A percentile compares a stretch with the other conserved stretches of the same genome.
Evolutionary conservation across 2,113 vertebrate species (phyloP).

Genomic region (Bucco capensis): DNA sequence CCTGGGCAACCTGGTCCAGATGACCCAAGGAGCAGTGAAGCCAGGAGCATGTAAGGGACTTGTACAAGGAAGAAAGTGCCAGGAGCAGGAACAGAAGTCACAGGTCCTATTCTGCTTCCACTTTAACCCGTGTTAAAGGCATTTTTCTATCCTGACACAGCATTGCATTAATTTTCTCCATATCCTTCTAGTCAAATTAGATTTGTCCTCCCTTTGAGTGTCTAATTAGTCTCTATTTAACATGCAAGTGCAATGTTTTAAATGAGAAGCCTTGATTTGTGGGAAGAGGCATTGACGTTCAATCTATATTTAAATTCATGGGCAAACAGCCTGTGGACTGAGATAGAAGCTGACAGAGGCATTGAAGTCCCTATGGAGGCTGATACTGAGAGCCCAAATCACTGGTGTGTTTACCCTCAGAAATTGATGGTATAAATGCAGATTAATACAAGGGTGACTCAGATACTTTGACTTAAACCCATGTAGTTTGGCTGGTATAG

Average conservation of each 20-base stretch:
- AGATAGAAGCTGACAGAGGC: not conserved
- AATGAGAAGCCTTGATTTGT: conserved; percentile 34
- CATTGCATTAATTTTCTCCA: conserved; percentile 1
- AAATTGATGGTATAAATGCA: not conserved
- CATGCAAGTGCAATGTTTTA: conserved; percentile 27
- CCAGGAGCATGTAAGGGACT: not conserved
- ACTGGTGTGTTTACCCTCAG: not conserved
- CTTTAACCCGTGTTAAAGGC: not conserved
- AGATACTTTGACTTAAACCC: not conserved
- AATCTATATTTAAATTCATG: not conserved
- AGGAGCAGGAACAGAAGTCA: not conserved
- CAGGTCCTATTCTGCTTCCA: not conserved
- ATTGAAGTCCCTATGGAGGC: not conserved
- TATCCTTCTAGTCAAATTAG: conserved; percentile 9
- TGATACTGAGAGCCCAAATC: not conserved
- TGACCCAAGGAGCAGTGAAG: not conserved
- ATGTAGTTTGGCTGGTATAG: not conserved
- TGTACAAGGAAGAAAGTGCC: not conserved
- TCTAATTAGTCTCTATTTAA: conserved; percentile 29
- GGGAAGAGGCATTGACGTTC: not conserved
- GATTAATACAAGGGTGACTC: not conserved
- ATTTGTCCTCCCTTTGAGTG: conserved; percentile 38
- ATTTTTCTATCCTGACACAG: not conserved
- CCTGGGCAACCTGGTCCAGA: too few relatives aligned
- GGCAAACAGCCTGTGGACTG: not conserved